Percentiles rank a stretch among this genome's conserved stretches.
These are phyloP conservation scores for Neosilurus mollespiculum DNA, from an alignment of 2,797 vertebrate species.

Conservation along the genomic window DNA sequence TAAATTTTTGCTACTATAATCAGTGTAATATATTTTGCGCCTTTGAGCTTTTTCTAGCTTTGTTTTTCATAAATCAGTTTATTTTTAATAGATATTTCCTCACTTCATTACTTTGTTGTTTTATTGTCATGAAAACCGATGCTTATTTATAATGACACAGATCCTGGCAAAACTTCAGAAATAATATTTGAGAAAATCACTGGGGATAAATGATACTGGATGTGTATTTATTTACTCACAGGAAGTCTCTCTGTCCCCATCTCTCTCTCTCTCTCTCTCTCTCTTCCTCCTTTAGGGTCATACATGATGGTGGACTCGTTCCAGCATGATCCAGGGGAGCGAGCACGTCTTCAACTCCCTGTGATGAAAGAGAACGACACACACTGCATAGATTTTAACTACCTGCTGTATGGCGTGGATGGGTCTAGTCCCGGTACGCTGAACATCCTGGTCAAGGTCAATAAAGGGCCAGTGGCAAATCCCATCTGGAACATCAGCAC, in stretches of 20 bases:
- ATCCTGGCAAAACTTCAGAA: neutral
- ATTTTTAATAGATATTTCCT: neutral
- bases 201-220: neutral
- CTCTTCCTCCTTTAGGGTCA: conserved; percentile 74
- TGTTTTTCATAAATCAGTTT: neutral
- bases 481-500: conserved; percentile 97
- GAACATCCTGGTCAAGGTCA: conserved; percentile 93
- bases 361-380: conserved; percentile 99
- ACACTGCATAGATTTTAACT: conserved; percentile 98
- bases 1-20: neutral
- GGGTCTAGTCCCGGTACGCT: conserved; percentile 87
- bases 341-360: conserved; percentile 90
- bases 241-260: neutral
- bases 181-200: neutral
- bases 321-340: conserved; percentile 88
- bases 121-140: neutral
- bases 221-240: neutral
- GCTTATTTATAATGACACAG: neutral
- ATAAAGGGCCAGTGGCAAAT: conserved; percentile 93
- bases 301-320: conserved; percentile 96
- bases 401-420: conserved; percentile 86
- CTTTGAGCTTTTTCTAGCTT: neutral
- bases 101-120: neutral
- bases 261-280: neutral
- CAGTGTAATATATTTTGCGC: neutral